Percentiles rank a stretch among this genome's conserved stretches.
Evolutionary conservation across 2,113 vertebrate genomes (phyloP).

Genomic region (Bothrops jararaca): DNA sequence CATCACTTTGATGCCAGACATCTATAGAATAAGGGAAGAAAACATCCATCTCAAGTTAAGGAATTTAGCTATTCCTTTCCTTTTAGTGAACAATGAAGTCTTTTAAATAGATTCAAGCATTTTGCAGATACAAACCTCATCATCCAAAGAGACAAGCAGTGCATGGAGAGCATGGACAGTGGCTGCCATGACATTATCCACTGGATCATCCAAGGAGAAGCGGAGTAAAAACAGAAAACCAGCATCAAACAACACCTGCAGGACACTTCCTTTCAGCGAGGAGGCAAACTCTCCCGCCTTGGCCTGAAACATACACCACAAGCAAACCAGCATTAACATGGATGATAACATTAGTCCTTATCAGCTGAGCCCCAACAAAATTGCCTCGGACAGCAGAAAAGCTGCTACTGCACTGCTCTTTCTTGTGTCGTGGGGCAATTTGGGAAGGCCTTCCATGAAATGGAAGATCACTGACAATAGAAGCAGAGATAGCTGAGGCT

Average conservation of each 20-base stretch:
- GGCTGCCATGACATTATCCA: constrained; percentile 85
- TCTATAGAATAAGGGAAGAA: background rate
- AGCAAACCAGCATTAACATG: background rate
- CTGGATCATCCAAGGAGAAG: constrained; percentile 86
- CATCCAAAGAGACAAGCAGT: constrained; percentile 82
- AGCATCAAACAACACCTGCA: constrained; percentile 85
- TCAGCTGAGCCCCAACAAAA: background rate
- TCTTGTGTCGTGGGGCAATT: background rate
- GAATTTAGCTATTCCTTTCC: background rate
- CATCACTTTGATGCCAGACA: background rate
- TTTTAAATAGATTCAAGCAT: background rate
- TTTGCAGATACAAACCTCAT: constrained; percentile 76
- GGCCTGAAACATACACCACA: constrained; percentile 69
- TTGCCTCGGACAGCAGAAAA: background rate
- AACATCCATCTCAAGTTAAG: background rate
- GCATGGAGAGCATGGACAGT: constrained; percentile 78
- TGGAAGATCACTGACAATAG: background rate
- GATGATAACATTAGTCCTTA: background rate
- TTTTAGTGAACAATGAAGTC: constrained; percentile 15
- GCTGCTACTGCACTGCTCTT: background rate
- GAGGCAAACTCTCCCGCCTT: constrained; percentile 78
- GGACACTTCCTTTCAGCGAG: constrained; percentile 77
- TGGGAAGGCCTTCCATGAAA: background rate
- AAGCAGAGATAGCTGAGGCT: background rate
- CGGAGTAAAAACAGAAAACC: constrained; percentile 93